phyloP scores from a whole-genome alignment of 30 jellyfish, hydroid and myxozoan species.

The Aurelia aurita complex sp. Pacific region DNA sequence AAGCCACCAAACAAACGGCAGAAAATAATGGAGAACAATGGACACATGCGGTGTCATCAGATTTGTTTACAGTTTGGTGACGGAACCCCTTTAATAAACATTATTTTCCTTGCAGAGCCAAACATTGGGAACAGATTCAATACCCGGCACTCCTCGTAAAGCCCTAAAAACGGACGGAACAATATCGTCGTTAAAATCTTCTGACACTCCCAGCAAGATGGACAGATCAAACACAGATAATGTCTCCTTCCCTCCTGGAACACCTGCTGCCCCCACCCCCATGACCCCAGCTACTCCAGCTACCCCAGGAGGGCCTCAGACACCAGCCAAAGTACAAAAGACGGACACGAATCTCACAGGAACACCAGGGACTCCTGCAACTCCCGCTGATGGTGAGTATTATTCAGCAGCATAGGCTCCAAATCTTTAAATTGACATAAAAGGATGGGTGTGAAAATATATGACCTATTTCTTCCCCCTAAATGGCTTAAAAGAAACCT shows the following conservation, averaged over 20 bases:
- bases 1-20: no score
- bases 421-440: no score
- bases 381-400: no score
- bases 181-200: slow-evolving; percentile 19
- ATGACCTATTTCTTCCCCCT: no score
- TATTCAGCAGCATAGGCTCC: neutral
- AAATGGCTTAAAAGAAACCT: no score
- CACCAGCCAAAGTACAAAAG: neutral
- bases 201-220: slow-evolving; percentile 8
- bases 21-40: no score
- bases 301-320: slow-evolving; percentile 10
- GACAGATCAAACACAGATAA: slow-evolving; percentile 43
- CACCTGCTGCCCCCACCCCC: slow-evolving; percentile 12
- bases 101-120: slow-evolving; percentile 27
- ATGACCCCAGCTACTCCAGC: slow-evolving; percentile 36
- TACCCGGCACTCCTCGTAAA: slow-evolving; percentile 26
- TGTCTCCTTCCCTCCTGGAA: slow-evolving; percentile 21
- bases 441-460: no score
- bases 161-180: slow-evolving; percentile 50
- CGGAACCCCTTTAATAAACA: no score
- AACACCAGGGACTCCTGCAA: no score
- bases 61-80: no score
- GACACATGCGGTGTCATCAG: no score
- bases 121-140: slow-evolving; percentile 33
- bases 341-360: neutral